Evolutionary conservation across 2,888 invertebrate genomes (phyloP), one percentile per base, ranked within the genome.

Genomic region (Oligia strigilis): DNA sequence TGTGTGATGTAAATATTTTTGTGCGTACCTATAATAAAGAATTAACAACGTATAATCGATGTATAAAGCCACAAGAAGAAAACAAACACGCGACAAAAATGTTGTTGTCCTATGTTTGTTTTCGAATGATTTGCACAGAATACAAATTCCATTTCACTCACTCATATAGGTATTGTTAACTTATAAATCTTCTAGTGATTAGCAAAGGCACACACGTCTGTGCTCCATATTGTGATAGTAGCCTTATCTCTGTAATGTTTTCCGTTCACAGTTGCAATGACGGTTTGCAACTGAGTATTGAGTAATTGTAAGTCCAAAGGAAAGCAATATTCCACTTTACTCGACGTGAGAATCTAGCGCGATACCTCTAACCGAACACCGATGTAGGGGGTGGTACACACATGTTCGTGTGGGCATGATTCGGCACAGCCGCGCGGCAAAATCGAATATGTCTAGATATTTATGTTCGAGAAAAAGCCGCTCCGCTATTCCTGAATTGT

Each of bases 241-340:
- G 29, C 80, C 60, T 80, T 80, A 84, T 81, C 71, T 79, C 43
- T 14, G 6, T 71, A 29, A 62, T 72, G 58, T 84, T 70, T 77
- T 46, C 43, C 46, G 36, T 84, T 43, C 65, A 43, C n/a, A 52
- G 52, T 84, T 66, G 70, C 52, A 71, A n/a, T 69, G 17, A 66
- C 14, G 52, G 29, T 67, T 79, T 55, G 46, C 43, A 23, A 80
- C 19, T 66, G n/a, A 78, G 23, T 70, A 49, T 64, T 40, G 70
- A 78, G 49, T 58, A 9, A 83, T 46, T 23, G 4, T 62, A 29
- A 52, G 19, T 52, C n/a, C 19, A 64, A 49, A 49, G n/a, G 43
- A 65, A 55, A 46, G 17, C 17, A 60, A 62, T 62, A 58, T 58
- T 43, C 40, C 14, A 23, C 6, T 58, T 40, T 9, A 29, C 8